Evolutionary conservation across 2,888 invertebrate species (phyloP), one percentile per base, ranked within the genome.

Genomic region (Meteorus cinctellus): DNA sequence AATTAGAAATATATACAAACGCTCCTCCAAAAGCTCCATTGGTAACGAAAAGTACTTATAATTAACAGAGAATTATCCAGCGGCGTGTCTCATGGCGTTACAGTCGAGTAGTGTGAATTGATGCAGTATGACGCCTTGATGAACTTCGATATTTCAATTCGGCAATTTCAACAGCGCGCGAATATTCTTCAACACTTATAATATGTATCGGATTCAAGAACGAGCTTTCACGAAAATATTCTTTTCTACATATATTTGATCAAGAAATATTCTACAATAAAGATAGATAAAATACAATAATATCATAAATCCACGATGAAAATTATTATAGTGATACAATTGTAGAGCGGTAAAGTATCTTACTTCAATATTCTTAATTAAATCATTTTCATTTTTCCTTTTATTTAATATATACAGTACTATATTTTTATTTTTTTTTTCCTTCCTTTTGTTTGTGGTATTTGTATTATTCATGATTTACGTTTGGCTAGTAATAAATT

Each of bases 401-500:
- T 76, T 74, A 75, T 77, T 78, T 69, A 48, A 41, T 78, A 79
- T 77, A 74, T 77, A 79, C 78, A 78, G 70, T 65, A 51, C 59
- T 41, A 51, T 72, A 48, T 82, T 80, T 81, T 82, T 85, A 81
- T 78, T 81, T 78, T 71, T 81, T 73, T 73, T 77, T 77, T 69
- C 41, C 65, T 75, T 70, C 48, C 63, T 78, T 78, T 59, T 67
- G 31, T 74, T 72, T 69, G 75, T 8, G 4, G 55, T 55, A 65
- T 79, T 55, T 72, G 78, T 77, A 82, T 79, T 78, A 74, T 77
- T 78, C 74, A 68, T 80, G 80, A 79, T 80, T 81, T 81, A 80
- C 82, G 80, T 81, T 82, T 80, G 66, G 81, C 82, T 82, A 84
- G 79, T 84, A 87, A 85, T 88, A 87, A 88, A 87, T 87, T 87